Evolutionary conservation across 2,113 vertebrate genomes (phyloP).

Genomic region (Actinemys pallida): DNA sequence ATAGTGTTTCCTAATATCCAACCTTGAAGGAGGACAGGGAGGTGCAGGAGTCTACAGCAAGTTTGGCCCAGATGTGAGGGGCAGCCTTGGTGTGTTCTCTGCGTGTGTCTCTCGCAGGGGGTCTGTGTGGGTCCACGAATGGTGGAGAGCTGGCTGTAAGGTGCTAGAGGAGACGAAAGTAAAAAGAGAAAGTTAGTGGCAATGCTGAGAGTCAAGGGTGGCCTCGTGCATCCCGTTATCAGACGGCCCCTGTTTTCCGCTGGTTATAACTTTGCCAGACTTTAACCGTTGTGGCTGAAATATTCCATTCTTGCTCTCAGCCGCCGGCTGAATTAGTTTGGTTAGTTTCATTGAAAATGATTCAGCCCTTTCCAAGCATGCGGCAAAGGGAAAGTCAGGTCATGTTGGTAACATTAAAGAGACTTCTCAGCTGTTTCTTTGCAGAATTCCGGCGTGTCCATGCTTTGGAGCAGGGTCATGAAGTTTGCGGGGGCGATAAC

Average conservation of each 20-base stretch:
- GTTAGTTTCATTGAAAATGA: not conserved
- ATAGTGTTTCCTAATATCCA: no score
- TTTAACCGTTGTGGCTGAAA: not conserved
- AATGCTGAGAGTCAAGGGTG: not conserved
- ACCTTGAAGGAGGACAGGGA: not conserved
- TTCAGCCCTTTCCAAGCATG: not conserved
- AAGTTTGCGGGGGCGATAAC: not conserved
- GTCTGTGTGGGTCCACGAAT: not conserved
- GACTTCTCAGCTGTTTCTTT: not conserved
- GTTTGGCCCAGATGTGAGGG: not conserved
- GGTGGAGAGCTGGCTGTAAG: not conserved
- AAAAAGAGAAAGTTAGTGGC: not conserved
- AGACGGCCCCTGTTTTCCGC: not conserved
- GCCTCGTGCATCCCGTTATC: not conserved
- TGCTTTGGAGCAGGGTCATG: not conserved
- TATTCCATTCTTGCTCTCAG: not conserved
- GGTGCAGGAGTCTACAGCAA: not conserved
- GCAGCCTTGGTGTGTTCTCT: not conserved
- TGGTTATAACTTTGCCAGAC: not conserved
- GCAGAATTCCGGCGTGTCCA: not conserved
- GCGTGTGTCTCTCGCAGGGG: not conserved
- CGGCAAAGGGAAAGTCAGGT: not conserved
- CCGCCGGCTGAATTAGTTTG: not conserved
- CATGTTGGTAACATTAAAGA: not conserved
- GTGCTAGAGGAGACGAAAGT: not conserved